phyloP scores from a whole-genome alignment of 2,113 vertebrate genomes.

The Hoplias malabaricus region DNA sequence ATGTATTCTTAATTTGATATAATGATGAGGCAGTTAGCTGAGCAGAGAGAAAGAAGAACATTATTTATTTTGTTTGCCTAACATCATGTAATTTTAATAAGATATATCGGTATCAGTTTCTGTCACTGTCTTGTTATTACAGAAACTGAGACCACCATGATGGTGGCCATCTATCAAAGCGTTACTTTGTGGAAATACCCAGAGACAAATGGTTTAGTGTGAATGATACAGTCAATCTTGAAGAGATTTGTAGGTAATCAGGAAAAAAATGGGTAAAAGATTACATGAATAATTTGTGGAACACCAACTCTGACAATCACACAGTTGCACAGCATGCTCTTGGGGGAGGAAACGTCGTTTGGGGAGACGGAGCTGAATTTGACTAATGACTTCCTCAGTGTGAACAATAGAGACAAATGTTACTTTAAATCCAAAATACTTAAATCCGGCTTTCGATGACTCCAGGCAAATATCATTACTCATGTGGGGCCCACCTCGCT shows the following conservation, averaged over 20 bases:
- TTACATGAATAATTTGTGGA: slow-evolving; percentile 51
- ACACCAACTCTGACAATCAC: slow-evolving; percentile 43
- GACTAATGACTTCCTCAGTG: slow-evolving; percentile 60
- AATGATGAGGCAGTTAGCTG: no score
- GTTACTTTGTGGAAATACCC: slow-evolving; percentile 30
- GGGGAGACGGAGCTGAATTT: slow-evolving; percentile 50
- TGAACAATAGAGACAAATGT: slow-evolving; percentile 64
- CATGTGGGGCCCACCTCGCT: slow-evolving; percentile 48
- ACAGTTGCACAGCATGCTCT: slow-evolving; percentile 45
- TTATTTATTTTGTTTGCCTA: no score
- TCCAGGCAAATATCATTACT: slow-evolving; percentile 62
- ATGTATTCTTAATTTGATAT: no score
- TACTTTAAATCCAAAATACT: slow-evolving; percentile 61
- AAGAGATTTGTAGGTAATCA: slow-evolving; percentile 50
- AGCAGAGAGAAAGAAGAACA: no score
- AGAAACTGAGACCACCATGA: not conserved
- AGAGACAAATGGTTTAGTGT: slow-evolving; percentile 38
- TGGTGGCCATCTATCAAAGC: slow-evolving; percentile 44
- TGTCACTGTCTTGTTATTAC: not conserved
- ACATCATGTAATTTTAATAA: not conserved
- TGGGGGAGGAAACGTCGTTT: slow-evolving; percentile 44
- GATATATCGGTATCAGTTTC: not conserved
- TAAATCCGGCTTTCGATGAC: slow-evolving; percentile 59
- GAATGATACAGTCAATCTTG: slow-evolving; percentile 43
- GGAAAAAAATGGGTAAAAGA: slow-evolving; percentile 44